These are phyloP conservation scores for Pipra filicauda DNA, from an alignment of 2,113 vertebrate species.

Conservation along the genomic window DNA sequence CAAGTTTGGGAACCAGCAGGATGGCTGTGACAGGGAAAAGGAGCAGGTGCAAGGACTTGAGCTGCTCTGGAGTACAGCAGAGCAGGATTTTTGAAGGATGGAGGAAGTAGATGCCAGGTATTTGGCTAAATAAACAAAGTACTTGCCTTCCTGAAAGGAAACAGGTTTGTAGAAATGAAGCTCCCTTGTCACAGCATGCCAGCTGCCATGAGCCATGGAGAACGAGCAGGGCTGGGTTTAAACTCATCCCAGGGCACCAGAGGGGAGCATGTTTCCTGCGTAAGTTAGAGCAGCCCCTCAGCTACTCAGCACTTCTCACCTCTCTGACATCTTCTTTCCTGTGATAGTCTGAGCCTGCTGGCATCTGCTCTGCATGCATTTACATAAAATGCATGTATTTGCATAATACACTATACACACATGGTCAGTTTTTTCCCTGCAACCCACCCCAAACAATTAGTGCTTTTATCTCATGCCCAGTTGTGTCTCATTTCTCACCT, in stretches of 20 bases:
- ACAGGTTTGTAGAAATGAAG: neutral
- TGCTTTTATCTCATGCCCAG: neutral
- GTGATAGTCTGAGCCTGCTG: constrained; percentile 18
- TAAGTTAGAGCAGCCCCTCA: neutral
- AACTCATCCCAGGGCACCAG: neutral
- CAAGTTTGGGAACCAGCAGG: neutral
- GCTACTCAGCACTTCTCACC: neutral
- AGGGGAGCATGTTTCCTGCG: neutral
- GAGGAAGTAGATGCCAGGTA: neutral
- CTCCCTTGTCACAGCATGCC: neutral
- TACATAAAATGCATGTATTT: constrained; percentile 46
- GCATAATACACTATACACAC: neutral
- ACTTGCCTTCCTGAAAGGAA: neutral
- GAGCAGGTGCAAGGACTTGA: neutral
- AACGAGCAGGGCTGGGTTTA: neutral
- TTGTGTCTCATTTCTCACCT: neutral
- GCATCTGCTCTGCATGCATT: constrained; percentile 49
- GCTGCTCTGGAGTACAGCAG: neutral
- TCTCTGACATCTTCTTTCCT: neutral
- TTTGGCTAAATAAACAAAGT: neutral
- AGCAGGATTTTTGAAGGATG: neutral
- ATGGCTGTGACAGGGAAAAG: rapidly evolving
- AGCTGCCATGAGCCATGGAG: neutral
- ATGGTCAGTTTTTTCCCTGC: neutral
- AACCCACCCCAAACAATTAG: neutral